Evolutionary conservation across 2,113 vertebrate species (phyloP), one percentile per base, ranked within the genome.

Genomic region (Neodontobutis hainanensis): DNA sequence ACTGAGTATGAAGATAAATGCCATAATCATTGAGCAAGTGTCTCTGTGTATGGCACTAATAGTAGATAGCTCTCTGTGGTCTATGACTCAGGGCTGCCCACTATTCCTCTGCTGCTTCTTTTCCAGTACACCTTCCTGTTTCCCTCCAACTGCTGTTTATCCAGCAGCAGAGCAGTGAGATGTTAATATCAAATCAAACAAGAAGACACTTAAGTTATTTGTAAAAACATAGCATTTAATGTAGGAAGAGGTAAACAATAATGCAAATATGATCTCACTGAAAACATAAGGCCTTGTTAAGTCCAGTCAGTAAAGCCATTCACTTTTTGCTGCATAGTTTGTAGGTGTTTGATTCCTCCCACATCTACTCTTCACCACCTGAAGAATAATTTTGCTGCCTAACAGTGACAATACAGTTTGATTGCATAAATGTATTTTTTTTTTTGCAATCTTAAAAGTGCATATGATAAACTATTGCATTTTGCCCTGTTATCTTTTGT

Each of bases 81-180:
- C 40, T 53, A 34, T 87, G 83, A 89, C 58, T 89, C 83, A 87
- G n/a, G 8, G 8, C 76, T 73, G 64, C 82, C 81, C 79, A 87
- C 73, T 65, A 63, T 71, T 76, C 75, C 75, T 72, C 61, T 2
- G 8, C 59, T 68, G 64, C 11, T 75, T 70, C 75, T 81, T 43
- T 16, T 73, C 51, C 70, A 48, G 71, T 16, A 43, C 73, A 68
- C 66, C 65, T 84, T 87, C 71, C 76, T 75, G 61, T 73, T 84
- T 75, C 59, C 59, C 74, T 80, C 67, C 58, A 73, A 83, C 78
- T 61, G 16, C 62, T 45, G 64, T 66, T 42, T 71, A 40, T 45
- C 46, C 70, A 67, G 35, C 52, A 50, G 38, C 65, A 73, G 16
- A 46, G 48, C 51, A 56, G 27, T 69, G 70, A 53, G 48, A n/a